A percentile compares a stretch with the other conserved stretches of the same genome.
phyloP scores from a whole-genome alignment of 2,797 vertebrate species.

The Paramormyrops hopkinsi region DNA sequence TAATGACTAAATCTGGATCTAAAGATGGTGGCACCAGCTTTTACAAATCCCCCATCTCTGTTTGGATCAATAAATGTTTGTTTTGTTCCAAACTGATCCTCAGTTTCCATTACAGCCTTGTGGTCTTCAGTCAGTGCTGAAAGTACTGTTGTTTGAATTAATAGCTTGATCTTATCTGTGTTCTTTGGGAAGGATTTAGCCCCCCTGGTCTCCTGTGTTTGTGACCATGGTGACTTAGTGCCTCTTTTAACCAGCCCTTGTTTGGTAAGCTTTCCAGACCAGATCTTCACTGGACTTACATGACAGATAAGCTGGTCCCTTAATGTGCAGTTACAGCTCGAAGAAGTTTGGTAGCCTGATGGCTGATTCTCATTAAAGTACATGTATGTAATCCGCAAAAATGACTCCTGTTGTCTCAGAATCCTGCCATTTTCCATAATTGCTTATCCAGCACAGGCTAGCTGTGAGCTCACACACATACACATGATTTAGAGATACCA shows the following conservation, averaged over 20 bases:
- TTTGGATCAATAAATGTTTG: neutral
- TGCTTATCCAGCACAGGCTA: neutral
- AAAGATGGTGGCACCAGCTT: neutral
- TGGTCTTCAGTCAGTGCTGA: neutral
- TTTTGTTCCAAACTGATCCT: neutral
- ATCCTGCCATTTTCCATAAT: neutral
- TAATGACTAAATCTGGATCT: neutral
- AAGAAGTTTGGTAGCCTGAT: neutral
- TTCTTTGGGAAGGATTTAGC: neutral
- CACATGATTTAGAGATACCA: neutral
- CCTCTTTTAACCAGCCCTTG: neutral
- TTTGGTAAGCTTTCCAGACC: neutral
- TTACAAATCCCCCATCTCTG: neutral
- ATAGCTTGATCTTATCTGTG: constrained; percentile 3
- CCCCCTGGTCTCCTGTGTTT: neutral
- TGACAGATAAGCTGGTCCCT: neutral
- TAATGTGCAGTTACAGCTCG: neutral
- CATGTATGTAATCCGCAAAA: neutral
- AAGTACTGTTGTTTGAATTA: neutral
- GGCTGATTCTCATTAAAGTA: neutral
- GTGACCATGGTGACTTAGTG: neutral
- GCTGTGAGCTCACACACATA: neutral
- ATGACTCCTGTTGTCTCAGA: neutral
- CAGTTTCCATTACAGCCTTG: neutral
- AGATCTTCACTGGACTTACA: neutral